phyloP scores from a whole-genome alignment of 2,797 vertebrate genomes.

The Neosilurus mollespiculum region DNA sequence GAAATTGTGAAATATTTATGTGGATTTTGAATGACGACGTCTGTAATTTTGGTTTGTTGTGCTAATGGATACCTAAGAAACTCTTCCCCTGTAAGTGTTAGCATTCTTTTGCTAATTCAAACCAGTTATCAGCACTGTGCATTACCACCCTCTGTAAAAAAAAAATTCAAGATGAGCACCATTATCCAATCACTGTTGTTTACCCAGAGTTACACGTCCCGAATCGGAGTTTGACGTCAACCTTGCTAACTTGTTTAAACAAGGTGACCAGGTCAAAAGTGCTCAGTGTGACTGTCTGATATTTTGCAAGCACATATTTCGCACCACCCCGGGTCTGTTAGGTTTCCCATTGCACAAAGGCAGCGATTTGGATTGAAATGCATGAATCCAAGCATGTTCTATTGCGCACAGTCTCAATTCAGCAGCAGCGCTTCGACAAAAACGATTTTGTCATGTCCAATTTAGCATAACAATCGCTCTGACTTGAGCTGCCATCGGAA shows the following conservation, averaged over 20 bases:
- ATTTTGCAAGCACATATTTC: conserved; percentile 8
- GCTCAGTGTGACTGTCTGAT: conserved; percentile 19
- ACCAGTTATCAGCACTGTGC: conserved; percentile 7
- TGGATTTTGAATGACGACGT: neutral
- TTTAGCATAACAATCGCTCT: conserved; percentile 51
- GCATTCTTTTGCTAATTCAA: neutral
- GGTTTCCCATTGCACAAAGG: conserved; percentile 51
- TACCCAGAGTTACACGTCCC: neutral
- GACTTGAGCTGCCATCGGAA: conserved; percentile 45
- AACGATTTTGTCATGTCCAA: conserved; percentile 49
- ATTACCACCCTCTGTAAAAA: neutral
- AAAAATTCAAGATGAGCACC: conserved; percentile 12
- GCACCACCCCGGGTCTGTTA: conserved; percentile 28
- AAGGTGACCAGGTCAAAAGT: conserved; percentile 31
- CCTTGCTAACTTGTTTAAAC: conserved; percentile 16
- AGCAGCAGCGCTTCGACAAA: conserved; percentile 36
- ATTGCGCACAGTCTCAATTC: conserved; percentile 53
- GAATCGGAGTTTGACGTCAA: conserved; percentile 24
- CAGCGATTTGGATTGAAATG: conserved; percentile 61
- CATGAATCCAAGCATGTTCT: conserved; percentile 51
- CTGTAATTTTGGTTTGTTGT: neutral
- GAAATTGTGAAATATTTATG: neutral
- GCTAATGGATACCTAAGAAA: neutral
- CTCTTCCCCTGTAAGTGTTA: neutral
- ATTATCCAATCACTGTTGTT: conserved; percentile 8